Percentiles rank a stretch among this genome's conserved stretches.
These are phyloP conservation scores for Pseudolycoriella hygida DNA, from an alignment of 2,888 invertebrate genomes.

Conservation along the genomic window DNA sequence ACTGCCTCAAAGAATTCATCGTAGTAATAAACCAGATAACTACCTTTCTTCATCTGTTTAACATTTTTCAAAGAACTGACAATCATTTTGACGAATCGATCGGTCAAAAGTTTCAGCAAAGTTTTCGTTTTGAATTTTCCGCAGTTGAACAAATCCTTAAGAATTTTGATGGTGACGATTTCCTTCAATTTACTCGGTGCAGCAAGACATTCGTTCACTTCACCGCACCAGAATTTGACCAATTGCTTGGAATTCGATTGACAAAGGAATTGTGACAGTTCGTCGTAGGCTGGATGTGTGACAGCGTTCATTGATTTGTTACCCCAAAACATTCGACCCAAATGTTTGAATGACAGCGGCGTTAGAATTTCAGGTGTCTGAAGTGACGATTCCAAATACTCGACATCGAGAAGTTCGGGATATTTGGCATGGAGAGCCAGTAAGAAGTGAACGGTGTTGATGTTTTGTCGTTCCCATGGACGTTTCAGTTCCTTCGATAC, in stretches of 20 bases:
- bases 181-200: slow-evolving; percentile 39
- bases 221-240: slow-evolving; percentile 36
- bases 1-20: slow-evolving; percentile 27
- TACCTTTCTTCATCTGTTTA: slow-evolving; percentile 37
- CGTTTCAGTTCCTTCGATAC: slow-evolving; percentile 42
- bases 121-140: not conserved
- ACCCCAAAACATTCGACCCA: slow-evolving; percentile 45
- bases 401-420: slow-evolving; percentile 32
- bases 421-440: slow-evolving; percentile 29
- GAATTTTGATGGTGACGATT: slow-evolving; percentile 38
- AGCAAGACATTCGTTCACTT: slow-evolving; percentile 30
- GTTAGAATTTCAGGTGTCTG: slow-evolving; percentile 37
- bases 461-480: slow-evolving; percentile 37
- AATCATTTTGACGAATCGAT: slow-evolving; percentile 45
- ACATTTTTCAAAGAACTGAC: slow-evolving; percentile 42
- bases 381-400: slow-evolving; percentile 36
- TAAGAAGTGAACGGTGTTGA: slow-evolving; percentile 47
- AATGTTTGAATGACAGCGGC: slow-evolving; percentile 35
- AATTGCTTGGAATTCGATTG: slow-evolving; percentile 34
- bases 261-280: slow-evolving; percentile 36
- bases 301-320: slow-evolving; percentile 22
- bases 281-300: slow-evolving; percentile 45
- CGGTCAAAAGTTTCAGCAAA: slow-evolving; percentile 35
- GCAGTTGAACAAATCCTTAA: slow-evolving; percentile 32
- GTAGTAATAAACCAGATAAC: slow-evolving; percentile 35